Conservation (phyloP, 1,140 invertebrate species). For the Plodia interpunctella region DNA sequence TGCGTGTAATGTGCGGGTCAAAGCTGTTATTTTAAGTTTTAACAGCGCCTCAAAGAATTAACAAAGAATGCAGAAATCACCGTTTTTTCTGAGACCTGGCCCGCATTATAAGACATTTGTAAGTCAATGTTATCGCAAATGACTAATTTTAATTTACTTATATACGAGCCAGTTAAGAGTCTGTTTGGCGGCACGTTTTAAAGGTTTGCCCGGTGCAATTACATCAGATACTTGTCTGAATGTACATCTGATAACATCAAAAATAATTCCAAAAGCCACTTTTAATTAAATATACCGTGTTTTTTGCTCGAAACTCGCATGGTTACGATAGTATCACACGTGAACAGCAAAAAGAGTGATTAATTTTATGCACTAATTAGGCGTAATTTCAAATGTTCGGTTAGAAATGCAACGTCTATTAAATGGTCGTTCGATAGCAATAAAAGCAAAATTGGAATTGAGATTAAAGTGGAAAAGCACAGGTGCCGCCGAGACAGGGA, state of each 20-base stretch:
- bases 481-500: constrained; percentile 36
- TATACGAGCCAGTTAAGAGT: constrained; percentile 22
- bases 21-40: background rate
- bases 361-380: constrained; percentile 41
- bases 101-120: background rate
- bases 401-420: constrained; percentile 3
- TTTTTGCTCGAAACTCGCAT: constrained; percentile 41
- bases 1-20: background rate
- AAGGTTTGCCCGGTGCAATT: constrained; percentile 53
- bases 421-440: constrained; percentile 12
- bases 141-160: constrained; percentile 20
- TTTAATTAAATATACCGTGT: constrained; percentile 53
- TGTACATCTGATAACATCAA: constrained; percentile 56
- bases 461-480: constrained; percentile 27
- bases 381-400: constrained; percentile 18
- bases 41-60: background rate
- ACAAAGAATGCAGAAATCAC: constrained; percentile 5
- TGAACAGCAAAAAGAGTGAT: constrained; percentile 32
- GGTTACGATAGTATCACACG: constrained; percentile 29
- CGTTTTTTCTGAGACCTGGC: background rate
- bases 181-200: constrained; percentile 44
- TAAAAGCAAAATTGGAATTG: constrained; percentile 14
- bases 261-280: constrained; percentile 45
- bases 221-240: constrained; percentile 54
- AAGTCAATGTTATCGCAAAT: constrained; percentile 16